Percentiles rank a stretch among this genome's conserved stretches.
Conservation (phyloP, 1,140 invertebrate species). For the Tribolium madens region DNA sequence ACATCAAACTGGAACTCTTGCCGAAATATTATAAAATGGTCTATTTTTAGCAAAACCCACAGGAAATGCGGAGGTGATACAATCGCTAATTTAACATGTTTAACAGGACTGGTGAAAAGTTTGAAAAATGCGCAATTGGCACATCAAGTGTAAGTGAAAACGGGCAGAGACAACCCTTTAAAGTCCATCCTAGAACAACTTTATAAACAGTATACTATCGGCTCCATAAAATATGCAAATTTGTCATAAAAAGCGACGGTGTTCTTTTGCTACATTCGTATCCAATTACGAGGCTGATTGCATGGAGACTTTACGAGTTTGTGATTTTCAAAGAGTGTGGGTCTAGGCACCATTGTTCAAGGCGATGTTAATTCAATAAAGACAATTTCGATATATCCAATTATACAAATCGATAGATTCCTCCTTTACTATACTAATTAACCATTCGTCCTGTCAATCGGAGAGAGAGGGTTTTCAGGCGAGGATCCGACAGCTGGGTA, state of each 20-base stretch:
- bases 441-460: not conserved
- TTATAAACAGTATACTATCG: not conserved
- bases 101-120: conserved; percentile 20
- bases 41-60: conserved; percentile 33
- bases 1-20: not conserved
- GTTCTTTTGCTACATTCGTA: conserved; percentile 26
- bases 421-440: not conserved
- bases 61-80: conserved; percentile 45
- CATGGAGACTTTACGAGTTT: conserved; percentile 8
- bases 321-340: conserved; percentile 11
- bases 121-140: conserved; percentile 14
- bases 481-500: no score
- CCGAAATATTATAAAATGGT: conserved; percentile 26
- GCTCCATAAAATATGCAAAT: conserved; percentile 37
- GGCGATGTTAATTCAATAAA: conserved; percentile 39
- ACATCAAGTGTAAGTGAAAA: conserved; percentile 10
- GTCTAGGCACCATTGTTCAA: conserved; percentile 20
- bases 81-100: conserved; percentile 41
- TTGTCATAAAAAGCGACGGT: conserved; percentile 30
- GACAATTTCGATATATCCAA: conserved; percentile 33
- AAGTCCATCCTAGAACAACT: not conserved
- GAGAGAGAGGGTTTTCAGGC: no score
- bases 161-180: not conserved
- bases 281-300: conserved; percentile 36
- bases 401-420: conserved; percentile 35